Percentiles rank a stretch among this genome's conserved stretches.
These are phyloP conservation scores for Cydia amplana DNA, from an alignment of 1,140 invertebrate species.

Conservation along the genomic window DNA sequence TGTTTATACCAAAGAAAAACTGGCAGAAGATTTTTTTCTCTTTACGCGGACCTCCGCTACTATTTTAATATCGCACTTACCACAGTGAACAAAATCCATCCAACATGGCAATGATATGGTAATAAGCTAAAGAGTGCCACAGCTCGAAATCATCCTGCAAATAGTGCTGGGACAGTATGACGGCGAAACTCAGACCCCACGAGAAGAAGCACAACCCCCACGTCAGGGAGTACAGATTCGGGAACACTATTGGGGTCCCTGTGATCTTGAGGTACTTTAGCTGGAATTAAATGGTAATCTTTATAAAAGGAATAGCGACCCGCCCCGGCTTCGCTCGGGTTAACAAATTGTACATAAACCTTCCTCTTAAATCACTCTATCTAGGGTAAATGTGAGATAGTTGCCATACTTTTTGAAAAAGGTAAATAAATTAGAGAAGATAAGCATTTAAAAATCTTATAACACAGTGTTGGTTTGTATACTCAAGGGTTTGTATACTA, in stretches of 20 bases:
- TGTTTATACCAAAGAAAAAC: background rate
- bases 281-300: slow-evolving; percentile 60
- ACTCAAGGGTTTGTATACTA: too few relatives aligned
- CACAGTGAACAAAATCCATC: slow-evolving; percentile 84
- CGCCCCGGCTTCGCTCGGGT: too few relatives aligned
- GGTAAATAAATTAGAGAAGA: too few relatives aligned
- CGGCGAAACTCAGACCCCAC: slow-evolving; percentile 81
- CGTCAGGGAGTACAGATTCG: slow-evolving; percentile 81
- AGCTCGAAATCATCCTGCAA: slow-evolving; percentile 84
- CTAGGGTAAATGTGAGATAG: too few relatives aligned
- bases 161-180: slow-evolving; percentile 84
- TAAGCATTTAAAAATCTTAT: too few relatives aligned
- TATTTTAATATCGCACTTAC: slow-evolving; percentile 51
- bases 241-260: slow-evolving; percentile 82
- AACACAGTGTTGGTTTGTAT: too few relatives aligned
- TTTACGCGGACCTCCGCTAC: background rate
- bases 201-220: slow-evolving; percentile 82
- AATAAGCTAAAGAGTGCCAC: slow-evolving; percentile 85
- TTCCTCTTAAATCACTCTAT: too few relatives aligned
- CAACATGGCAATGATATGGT: slow-evolving; percentile 85
- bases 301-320: too few relatives aligned
- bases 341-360: too few relatives aligned
- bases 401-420: too few relatives aligned
- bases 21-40: background rate
- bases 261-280: slow-evolving; percentile 83